Percentiles rank a stretch among this genome's conserved stretches.
Conservation (phyloP, 2,113 vertebrate species). For the Thinocorus orbignyianus region DNA sequence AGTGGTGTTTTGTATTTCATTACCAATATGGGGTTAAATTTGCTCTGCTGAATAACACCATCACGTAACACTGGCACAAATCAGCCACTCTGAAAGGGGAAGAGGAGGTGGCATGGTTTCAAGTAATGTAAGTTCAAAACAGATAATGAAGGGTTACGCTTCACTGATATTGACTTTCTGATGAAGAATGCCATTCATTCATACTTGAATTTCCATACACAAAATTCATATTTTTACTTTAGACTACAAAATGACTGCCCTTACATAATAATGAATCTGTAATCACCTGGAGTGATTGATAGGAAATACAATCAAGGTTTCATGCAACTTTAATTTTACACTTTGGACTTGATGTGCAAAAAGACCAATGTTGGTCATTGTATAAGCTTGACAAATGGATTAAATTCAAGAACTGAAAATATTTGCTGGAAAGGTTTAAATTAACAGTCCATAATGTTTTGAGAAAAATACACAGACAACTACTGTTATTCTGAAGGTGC, state of each 20-base stretch:
- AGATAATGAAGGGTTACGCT: neutral
- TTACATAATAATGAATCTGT: neutral
- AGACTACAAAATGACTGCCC: neutral
- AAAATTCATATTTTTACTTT: neutral
- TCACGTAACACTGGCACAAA: neutral
- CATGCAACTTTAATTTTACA: conserved; percentile 65
- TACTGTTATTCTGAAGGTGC: neutral
- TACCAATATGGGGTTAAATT: neutral
- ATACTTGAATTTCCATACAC: neutral
- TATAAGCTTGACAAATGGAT: conserved; percentile 51
- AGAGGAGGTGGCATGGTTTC: neutral
- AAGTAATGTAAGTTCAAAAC: neutral
- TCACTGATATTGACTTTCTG: neutral
- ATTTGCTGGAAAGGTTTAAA: conserved; percentile 29
- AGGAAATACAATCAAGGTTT: conserved; percentile 62
- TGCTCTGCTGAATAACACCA: neutral
- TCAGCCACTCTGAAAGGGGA: neutral
- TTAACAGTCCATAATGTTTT: neutral
- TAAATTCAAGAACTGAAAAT: conserved; percentile 40
- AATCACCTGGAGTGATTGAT: conserved; percentile 54
- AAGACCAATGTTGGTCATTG: conserved; percentile 32
- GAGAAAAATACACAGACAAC: conserved; percentile 9
- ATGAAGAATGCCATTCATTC: neutral
- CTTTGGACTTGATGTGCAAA: conserved; percentile 45
- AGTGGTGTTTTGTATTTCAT: neutral